Evolutionary conservation across 2,113 vertebrate genomes (phyloP).

Genomic region (Tor tambroides): DNA sequence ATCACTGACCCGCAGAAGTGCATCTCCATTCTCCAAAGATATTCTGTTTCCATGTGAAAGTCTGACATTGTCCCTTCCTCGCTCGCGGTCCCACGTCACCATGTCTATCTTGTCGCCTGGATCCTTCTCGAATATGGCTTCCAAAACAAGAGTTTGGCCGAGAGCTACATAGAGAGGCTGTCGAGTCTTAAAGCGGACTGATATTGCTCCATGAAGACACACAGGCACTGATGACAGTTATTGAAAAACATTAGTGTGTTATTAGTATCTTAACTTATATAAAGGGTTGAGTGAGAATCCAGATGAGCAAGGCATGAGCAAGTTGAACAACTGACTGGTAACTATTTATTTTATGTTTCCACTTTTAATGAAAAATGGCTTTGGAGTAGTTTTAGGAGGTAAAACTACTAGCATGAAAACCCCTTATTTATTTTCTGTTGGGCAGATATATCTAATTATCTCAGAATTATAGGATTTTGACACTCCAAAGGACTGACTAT

Average conservation of each 20-base stretch:
- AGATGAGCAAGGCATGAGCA: too few species aligned
- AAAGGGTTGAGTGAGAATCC: not conserved
- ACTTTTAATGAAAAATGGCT: not conserved
- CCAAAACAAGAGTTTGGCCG: constrained; percentile 37
- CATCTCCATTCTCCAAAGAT: not conserved
- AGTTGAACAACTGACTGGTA: not conserved
- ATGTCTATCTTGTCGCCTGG: not conserved
- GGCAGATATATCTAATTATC: not conserved
- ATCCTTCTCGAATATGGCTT: not conserved
- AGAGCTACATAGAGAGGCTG: constrained; percentile 30
- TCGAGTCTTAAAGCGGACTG: not conserved
- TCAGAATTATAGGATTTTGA: not conserved
- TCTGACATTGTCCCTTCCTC: not conserved
- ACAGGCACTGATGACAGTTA: not conserved
- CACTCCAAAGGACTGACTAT: too few species aligned
- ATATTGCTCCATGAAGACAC: not conserved
- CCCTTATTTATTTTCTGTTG: not conserved
- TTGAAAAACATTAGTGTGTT: not conserved
- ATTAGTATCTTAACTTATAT: not conserved
- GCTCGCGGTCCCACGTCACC: constrained; percentile 41
- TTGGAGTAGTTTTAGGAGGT: not conserved
- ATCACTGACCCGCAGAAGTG: not conserved
- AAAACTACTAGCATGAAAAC: not conserved
- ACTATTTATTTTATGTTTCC: not conserved
- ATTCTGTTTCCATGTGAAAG: constrained; percentile 9